Evolutionary conservation across 2,888 invertebrate genomes (phyloP), one percentile per base, ranked within the genome.

Genomic region (Brachypterus glaber): DNA sequence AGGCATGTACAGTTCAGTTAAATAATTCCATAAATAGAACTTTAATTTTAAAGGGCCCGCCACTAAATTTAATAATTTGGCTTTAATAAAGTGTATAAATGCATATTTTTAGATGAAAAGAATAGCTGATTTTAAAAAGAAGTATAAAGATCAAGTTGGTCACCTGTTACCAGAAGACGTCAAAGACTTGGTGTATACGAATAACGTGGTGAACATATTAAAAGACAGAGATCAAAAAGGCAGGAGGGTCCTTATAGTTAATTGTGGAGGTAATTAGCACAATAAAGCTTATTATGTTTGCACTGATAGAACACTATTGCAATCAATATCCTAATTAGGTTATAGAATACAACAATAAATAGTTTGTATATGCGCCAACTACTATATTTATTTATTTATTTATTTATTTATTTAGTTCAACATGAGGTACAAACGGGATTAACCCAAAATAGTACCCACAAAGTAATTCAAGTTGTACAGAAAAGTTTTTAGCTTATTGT

Each of bases 181-280:
- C 54, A 74, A 74, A 56, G 67, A 68, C 0, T 73, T 80, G 4
- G 77, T 87, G 55, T 63, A 76, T n/a, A 73, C 84, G 15, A 73
- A 80, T 59, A 76, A 79, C 48, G 77, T 85, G 1, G 81, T 84
- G 4, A 88, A 87, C 57, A 86, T 88, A 2, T 58, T 88, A 45
- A 81, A 76, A 50, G 73, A 78, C 40, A 72, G 82, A 27, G 88
- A 88, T 60, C 78, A 84, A 50, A 74, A 79, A 55, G 82, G 84
- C 14, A 71, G 88, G 40, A 73, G 88, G 43, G 75, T 87, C 1
- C 70, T 88, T 8, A 58, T 87, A 21, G 81, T 85, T 1, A 81
- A 77, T 55, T 73, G 74, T 45, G 88, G 88, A 59, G 75, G 79
- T 78, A 58, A 68, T 63, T 58, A 21, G 21, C 5, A 21, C 5